A percentile compares a stretch with the other conserved stretches of the same genome.
Evolutionary conservation across 2,797 vertebrate genomes (phyloP).

Genomic region (Apodemus agrarius): DNA sequence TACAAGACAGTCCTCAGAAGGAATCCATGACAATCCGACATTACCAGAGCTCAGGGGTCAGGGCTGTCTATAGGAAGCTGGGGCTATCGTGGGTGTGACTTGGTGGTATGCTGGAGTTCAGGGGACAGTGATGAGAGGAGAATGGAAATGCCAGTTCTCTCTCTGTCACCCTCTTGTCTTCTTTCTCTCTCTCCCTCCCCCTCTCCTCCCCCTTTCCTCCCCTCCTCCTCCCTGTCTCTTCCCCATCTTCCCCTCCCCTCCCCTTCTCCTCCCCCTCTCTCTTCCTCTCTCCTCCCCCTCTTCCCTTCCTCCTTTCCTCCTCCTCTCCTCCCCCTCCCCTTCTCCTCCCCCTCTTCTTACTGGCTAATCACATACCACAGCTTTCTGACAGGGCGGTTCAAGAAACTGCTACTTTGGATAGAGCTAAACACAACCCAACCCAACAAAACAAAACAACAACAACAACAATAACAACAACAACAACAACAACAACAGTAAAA

Average conservation of each 20-base stretch:
- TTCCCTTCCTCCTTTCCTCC: too few relatives aligned
- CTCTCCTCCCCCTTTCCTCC: too few relatives aligned
- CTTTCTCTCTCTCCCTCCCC: neutral
- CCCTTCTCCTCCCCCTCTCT: too few relatives aligned
- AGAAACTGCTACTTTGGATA: neutral
- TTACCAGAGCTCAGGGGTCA: neutral
- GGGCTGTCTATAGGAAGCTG: neutral
- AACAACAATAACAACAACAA: neutral
- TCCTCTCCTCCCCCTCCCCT: too few relatives aligned
- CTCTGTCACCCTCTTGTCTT: fast-evolving
- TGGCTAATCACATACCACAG: neutral
- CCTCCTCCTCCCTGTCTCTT: too few relatives aligned
- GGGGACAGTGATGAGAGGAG: neutral
- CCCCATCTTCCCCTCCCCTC: too few relatives aligned
- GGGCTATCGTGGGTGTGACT: neutral
- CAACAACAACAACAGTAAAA: neutral
- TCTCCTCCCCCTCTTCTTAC: neutral
- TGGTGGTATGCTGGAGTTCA: neutral
- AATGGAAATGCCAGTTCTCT: neutral
- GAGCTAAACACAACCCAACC: neutral
- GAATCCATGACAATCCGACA: neutral
- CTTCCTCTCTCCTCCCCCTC: neutral
- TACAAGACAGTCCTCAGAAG: fast-evolving
- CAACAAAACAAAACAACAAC: neutral
- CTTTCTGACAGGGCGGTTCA: neutral